Conservation (phyloP, 2,113 vertebrate species). For the Acrocephalus kingi region DNA sequence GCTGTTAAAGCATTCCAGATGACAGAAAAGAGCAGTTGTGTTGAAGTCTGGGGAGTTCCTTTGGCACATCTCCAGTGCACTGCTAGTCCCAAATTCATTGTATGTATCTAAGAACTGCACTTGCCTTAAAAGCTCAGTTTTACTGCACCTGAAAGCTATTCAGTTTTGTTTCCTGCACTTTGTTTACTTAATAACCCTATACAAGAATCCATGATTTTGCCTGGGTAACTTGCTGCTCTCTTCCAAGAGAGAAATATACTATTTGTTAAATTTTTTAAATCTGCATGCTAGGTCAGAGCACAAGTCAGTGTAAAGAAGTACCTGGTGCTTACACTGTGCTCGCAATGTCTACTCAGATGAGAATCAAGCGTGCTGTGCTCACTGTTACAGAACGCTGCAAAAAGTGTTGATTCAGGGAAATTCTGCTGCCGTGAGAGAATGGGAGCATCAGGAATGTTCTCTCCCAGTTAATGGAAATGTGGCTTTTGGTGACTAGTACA, state of each 20-base stretch:
- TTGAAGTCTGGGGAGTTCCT: background rate
- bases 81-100: background rate
- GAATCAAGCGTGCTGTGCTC: background rate
- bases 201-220: background rate
- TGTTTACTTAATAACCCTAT: background rate
- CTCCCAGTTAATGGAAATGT: background rate
- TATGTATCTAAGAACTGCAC: background rate
- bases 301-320: background rate
- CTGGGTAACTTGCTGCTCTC: background rate
- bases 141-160: background rate
- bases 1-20: background rate
- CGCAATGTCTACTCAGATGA: background rate
- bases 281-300: background rate
- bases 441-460: background rate
- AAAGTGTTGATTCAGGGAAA: constrained; percentile 21
- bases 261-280: background rate
- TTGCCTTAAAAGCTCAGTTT: constrained; percentile 3
- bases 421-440: background rate
- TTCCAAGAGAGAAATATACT: background rate
- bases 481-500: background rate
- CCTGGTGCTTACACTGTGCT: background rate
- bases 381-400: constrained; percentile 2
- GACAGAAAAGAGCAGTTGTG: background rate
- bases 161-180: background rate
- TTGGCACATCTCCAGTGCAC: background rate